Base-by-base conservation (phyloP, 2,888 invertebrate species). In the Drosophila borealis region DNA sequence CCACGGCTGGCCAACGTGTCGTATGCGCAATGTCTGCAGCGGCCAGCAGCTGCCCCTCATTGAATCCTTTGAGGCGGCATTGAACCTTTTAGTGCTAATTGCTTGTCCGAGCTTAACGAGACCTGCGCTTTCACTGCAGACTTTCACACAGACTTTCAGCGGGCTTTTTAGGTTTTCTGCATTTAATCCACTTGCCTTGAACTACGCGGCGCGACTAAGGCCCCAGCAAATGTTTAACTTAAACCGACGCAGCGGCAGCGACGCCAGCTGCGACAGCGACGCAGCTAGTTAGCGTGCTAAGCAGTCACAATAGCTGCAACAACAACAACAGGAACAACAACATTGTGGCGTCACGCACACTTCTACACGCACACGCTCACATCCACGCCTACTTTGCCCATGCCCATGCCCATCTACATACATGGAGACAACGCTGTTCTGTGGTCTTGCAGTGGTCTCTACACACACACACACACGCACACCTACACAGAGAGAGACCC, bases 111-210 rank as follows among this genome's bases (percentile, higher is more conserved):
- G 78, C 66, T 78, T 82, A 88, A 76, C 78, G 66, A 78, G 65
- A 64, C 67, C 65, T 64, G 57, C 34, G 29, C 44, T 55, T 45
- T 50, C 50, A 54, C 33, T 29, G 17, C 37, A 11, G 37, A 4
- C 37, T 37, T 61, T 36, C 14, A 54, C 55, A 53, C 25, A 33
- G 37, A 25, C 14, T 33, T 49, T 46, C 45, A n/a, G 14, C 25
- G 19, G 4, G 19, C 13, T 34, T 44, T 44, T 51, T 44, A 33
- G 41, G 48, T 56, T 33, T 70, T 70, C 29, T 67, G 67, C 71
- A 75, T 74, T 88, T 87, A 89, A 87, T 87, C 88, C 86, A 89
- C 74, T 80, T 88, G 86, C 88, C 78, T 89, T 75, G 89, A 88
- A 54, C 86, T 74, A 82, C 89, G 89, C 80, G 86, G 53, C 56